phyloP scores from a whole-genome alignment of 2,888 invertebrate genomes.

The Oithona nana region DNA sequence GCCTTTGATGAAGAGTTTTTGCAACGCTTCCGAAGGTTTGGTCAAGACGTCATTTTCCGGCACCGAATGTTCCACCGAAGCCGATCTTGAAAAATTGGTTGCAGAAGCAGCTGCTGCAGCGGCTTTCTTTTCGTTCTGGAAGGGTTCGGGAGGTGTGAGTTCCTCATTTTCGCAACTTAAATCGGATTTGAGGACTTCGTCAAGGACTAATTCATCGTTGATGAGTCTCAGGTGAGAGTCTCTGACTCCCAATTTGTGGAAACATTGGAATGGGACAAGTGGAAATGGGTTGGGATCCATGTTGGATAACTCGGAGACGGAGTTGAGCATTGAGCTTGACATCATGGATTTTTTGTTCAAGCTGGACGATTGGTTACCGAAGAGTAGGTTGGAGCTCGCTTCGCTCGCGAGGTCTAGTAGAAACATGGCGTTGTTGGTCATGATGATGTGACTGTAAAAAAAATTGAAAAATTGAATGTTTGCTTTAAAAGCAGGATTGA shows the following conservation, averaged over 20 bases:
- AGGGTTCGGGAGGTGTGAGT: constrained; percentile 2
- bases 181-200: constrained; percentile 18
- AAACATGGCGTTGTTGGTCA: constrained; percentile 87
- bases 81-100: not conserved
- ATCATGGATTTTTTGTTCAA: not conserved
- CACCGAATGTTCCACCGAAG: not conserved
- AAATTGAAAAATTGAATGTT: too few relatives aligned
- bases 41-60: constrained; percentile 3
- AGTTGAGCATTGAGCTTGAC: not conserved
- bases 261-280: constrained; percentile 35
- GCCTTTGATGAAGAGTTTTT: not conserved
- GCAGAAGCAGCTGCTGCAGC: not conserved
- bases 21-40: constrained; percentile 9
- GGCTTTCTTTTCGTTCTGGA: not conserved
- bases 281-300: constrained; percentile 14
- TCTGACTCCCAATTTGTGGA: constrained; percentile 34
- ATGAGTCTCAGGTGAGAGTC: constrained; percentile 23
- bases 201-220: constrained; percentile 22
- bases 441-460: constrained; percentile 43
- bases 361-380: not conserved
- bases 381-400: not conserved
- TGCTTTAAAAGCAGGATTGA: too few relatives aligned
- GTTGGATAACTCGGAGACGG: constrained; percentile 3
- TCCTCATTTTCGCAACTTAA: not conserved
- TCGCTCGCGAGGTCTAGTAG: constrained; percentile 69